Evolutionary conservation across 2,888 invertebrate species (phyloP).

Genomic region (Acleris sparsana): DNA sequence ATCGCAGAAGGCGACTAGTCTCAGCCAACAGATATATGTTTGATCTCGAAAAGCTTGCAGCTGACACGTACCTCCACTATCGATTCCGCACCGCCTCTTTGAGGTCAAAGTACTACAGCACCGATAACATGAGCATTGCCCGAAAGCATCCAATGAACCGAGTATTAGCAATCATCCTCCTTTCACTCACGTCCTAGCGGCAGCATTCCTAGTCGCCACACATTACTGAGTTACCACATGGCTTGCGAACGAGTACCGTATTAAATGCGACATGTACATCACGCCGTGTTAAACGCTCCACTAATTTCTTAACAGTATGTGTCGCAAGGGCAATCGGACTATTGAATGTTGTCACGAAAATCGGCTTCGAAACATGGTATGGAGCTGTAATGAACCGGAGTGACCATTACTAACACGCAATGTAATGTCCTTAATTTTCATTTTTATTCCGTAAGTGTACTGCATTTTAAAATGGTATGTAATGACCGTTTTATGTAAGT

Average conservation of each 20-base stretch:
- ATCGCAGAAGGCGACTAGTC: too few relatives aligned
- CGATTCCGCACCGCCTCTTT: background rate
- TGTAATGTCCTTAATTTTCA: constrained; percentile 7
- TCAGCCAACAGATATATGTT: too few relatives aligned
- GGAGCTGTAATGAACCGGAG: background rate
- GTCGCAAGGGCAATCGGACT: constrained; percentile 25
- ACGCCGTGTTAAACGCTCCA: constrained; percentile 14
- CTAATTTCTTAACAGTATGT: constrained; percentile 24
- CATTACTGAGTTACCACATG: constrained; percentile 31
- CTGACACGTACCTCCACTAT: background rate
- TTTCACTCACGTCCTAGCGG: constrained; percentile 61
- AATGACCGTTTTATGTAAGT: too few relatives aligned
- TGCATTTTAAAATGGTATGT: background rate
- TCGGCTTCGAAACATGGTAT: constrained; percentile 8
- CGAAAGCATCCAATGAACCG: constrained; percentile 11
- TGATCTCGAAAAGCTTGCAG: too few relatives aligned
- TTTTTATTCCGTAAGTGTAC: background rate
- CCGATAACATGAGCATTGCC: constrained; percentile 26
- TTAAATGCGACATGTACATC: constrained; percentile 20
- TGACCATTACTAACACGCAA: background rate
- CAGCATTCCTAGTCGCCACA: constrained; percentile 14
- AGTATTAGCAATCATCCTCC: constrained; percentile 48
- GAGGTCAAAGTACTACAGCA: constrained; percentile 30
- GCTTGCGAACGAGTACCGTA: constrained; percentile 6
- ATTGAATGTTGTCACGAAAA: constrained; percentile 31